Base-by-base conservation (phyloP, 2,113 vertebrate species). In the Psephotus haematonotus region DNA sequence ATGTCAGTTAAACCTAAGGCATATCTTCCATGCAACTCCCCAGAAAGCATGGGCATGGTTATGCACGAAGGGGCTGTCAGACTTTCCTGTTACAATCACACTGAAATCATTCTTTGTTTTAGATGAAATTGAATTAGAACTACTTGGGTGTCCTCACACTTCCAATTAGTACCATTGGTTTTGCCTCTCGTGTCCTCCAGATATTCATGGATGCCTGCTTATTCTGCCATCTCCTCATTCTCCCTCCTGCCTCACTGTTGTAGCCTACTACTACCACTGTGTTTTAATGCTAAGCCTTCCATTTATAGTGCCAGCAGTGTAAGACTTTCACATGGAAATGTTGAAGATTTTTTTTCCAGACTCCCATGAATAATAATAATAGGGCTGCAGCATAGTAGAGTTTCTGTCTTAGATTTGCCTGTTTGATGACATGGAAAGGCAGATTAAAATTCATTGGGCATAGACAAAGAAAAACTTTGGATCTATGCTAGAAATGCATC, bases 341-440 rank as follows among this genome's bases (percentile, higher is more conserved):
- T 2, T 81, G 57, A 71, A 16, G 27, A 11, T 18, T 35, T 76
- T 71, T 71, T 72, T 80, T 74, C 63, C 46, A 81, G 68, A 64
- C 60, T 92, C 6, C 75, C 23, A 77, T 83, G 88, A 93, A 90
- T 97, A 97, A 90, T 97, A 97, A 90, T 93, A 71, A 80, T 88
- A 62, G 71, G 24, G 24, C 72, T 84, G 39, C 72, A 86, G 50
- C 50, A 68, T 12, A 31, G 60, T 71, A 28, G 86, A 89, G 27
- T 71, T 94, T 86, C 23, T 86, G 35, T 79, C 67, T 82, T 72
- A 82, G 60, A 72, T n/a, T 88, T 93, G 59, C n/a, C 90, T 96
- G 70, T 72, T 94, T 80, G 79, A 90, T 95, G 68, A 55, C 82
- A 71, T 90, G 27, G 46, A 71, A 81, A 76, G 49, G n/a, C 1